A percentile compares a stretch with the other conserved stretches of the same genome.
phyloP scores from a whole-genome alignment of 2,888 invertebrate species.

The Troilus luridus region DNA sequence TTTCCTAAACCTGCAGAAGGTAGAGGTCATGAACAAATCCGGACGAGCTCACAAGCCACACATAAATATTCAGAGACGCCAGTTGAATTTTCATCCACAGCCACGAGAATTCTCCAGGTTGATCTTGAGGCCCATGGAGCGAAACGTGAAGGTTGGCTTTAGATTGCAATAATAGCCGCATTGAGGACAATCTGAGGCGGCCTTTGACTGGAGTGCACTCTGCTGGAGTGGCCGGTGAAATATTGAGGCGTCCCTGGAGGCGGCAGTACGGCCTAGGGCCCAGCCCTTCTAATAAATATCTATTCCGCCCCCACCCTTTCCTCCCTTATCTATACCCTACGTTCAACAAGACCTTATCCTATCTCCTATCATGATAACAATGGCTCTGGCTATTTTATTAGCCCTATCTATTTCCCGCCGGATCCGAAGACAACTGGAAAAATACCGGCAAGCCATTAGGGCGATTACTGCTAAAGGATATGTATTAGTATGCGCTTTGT shows the following conservation, averaged over 20 bases:
- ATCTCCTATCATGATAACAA: slow-evolving; percentile 30
- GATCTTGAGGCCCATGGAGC: neutral
- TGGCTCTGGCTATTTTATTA: neutral
- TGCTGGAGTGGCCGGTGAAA: neutral
- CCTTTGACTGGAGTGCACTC: slow-evolving; percentile 30
- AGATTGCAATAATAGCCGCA: slow-evolving; percentile 28
- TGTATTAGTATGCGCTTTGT: neutral
- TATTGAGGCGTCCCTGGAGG: slow-evolving; percentile 19
- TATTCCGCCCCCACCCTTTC: neutral
- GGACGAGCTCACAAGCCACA: neutral
- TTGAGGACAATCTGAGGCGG: slow-evolving; percentile 10
- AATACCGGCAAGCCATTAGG: neutral
- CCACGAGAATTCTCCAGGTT: neutral
- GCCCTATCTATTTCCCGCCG: neutral
- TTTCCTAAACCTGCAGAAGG: neutral
- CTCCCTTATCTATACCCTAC: slow-evolving; percentile 13
- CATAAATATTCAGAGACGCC: neutral
- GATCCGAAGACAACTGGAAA: neutral
- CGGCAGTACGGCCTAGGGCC: neutral
- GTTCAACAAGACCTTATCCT: neutral
- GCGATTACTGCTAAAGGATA: neutral
- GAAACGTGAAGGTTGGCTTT: neutral
- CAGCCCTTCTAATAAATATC: slow-evolving; percentile 3
- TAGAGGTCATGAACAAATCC: neutral
- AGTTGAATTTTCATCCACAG: neutral